Percentiles rank a stretch among this genome's conserved stretches.
Evolutionary conservation across 2,113 vertebrate species (phyloP).

Genomic region (Lota lota): DNA sequence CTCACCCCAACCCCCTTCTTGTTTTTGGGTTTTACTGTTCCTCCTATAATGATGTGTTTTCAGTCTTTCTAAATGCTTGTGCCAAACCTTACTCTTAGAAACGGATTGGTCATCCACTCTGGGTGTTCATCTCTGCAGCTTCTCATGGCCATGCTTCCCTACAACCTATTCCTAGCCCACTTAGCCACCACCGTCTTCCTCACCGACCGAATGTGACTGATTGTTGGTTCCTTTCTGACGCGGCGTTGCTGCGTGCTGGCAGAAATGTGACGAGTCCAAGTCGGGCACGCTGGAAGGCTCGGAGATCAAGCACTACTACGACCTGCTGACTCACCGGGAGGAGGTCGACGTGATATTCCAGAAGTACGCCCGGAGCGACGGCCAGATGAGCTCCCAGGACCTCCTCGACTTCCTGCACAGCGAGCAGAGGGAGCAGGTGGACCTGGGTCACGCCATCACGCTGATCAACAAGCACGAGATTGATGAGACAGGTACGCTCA

Average conservation of each 20-base stretch:
- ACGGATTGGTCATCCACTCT: no score
- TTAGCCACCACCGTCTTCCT: no score
- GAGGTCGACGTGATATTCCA: constrained; percentile 84
- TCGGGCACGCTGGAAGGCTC: constrained; percentile 85
- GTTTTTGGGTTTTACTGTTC: no score
- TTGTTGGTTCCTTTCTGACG: not conserved
- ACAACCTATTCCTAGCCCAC: no score
- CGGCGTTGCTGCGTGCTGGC: not conserved
- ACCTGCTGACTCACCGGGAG: constrained; percentile 81
- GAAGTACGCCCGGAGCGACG: constrained; percentile 50
- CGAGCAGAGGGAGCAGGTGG: constrained; percentile 75
- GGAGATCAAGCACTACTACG: constrained; percentile 93
- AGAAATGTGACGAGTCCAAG: constrained; percentile 89
- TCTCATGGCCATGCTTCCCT: no score
- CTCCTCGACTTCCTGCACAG: constrained; percentile 79
- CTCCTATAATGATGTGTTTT: no score
- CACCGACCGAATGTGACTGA: no score
- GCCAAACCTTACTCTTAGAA: not conserved
- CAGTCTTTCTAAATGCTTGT: no score
- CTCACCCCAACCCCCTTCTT: no score
- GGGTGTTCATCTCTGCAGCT: not conserved
- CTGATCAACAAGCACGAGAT: constrained; percentile 89
- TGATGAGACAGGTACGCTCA: constrained; percentile 76
- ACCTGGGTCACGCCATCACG: constrained; percentile 66
- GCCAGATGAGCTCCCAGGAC: constrained; percentile 76